Percentiles rank a stretch among this genome's conserved stretches.
Evolutionary conservation across 2,888 invertebrate genomes (phyloP).

Genomic region (Meloe dianella): DNA sequence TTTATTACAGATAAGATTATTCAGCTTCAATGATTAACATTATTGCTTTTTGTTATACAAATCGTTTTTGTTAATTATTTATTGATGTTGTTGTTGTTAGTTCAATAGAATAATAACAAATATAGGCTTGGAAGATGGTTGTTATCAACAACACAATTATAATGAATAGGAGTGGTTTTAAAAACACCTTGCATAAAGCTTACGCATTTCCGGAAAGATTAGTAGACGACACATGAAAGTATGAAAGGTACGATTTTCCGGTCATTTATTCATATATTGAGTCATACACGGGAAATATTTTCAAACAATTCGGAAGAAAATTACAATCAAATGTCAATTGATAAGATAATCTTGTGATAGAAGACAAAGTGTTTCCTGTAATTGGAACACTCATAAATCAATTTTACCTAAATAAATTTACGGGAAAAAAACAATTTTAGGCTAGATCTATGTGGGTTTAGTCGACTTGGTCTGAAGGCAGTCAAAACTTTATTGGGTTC

Average conservation of each 20-base stretch:
- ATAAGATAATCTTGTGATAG: not conserved
- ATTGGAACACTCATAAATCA: too few species aligned
- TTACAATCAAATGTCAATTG: not conserved
- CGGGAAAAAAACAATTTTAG: too few species aligned
- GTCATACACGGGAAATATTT: not conserved
- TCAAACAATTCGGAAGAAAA: not conserved
- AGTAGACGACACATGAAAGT: not conserved
- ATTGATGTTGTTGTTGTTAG: not conserved
- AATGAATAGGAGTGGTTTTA: not conserved
- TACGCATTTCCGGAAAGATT: not conserved
- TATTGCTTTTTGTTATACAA: not conserved
- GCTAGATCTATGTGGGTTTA: too few species aligned
- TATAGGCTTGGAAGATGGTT: not conserved
- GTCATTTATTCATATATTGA: not conserved
- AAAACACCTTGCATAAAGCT: slow-evolving; percentile 3
- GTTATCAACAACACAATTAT: not conserved
- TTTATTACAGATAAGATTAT: slow-evolving; percentile 31
- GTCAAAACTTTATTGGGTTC: too few species aligned
- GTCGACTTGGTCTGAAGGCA: too few species aligned
- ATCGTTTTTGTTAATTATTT: not conserved
- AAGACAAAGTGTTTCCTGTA: not conserved
- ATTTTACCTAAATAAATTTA: too few species aligned
- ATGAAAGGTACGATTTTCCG: slow-evolving; percentile 1
- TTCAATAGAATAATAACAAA: not conserved
- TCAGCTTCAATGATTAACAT: slow-evolving; percentile 25